Evolutionary conservation across 2,888 invertebrate genomes (phyloP), one percentile per base, ranked within the genome.

Genomic region (Sisyra nigra): DNA sequence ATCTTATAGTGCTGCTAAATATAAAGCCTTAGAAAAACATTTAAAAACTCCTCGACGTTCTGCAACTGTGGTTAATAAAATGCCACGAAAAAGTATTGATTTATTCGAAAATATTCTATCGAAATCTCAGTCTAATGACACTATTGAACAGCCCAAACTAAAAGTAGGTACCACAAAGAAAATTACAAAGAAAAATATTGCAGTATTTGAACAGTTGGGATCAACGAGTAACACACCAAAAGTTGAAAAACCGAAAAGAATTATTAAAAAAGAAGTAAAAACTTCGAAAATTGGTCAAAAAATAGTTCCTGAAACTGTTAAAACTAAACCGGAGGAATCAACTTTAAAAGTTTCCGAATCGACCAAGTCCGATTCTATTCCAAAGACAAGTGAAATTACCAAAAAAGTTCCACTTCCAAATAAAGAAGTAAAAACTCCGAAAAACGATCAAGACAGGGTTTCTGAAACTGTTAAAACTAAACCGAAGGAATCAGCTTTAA

Each of bases 41-140:
- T 49, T 63, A 24, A 63, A 60, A 49, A 53, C 50, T 17, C 58
- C 60, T 1, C 49, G 56, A 45, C 48, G 52, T 24, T 51, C 55
- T 2, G 57, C 56, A 13, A 52, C 54, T 3, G 49, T 62, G 15
- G 49, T 63, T 18, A 57, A 51, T 46, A 61, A 58, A 53, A 51
- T 64, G 15, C 60, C 62, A 3, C 57, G 56, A 50, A 57, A 58
- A 46, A 62, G 61, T 47, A 53, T 63, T 6, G 55, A 55, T 29
- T 59, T 58, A 46, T 64, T 64, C 46, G 63, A 64, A 49, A 52
- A 52, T 18, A 56, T 59, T 45, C 49, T 63, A 34, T 8, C 34
- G 6, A 41, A 41, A 41, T 19, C 30, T 34, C 18, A 37, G 18
- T 19, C 37, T n/a, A 37, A 37, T 18, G 19, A 19, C 8, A 19